A percentile compares a stretch with the other conserved stretches of the same genome.
Evolutionary conservation across 1,140 invertebrate genomes (phyloP).

Genomic region (Trachymyrmex cornetzi): DNA sequence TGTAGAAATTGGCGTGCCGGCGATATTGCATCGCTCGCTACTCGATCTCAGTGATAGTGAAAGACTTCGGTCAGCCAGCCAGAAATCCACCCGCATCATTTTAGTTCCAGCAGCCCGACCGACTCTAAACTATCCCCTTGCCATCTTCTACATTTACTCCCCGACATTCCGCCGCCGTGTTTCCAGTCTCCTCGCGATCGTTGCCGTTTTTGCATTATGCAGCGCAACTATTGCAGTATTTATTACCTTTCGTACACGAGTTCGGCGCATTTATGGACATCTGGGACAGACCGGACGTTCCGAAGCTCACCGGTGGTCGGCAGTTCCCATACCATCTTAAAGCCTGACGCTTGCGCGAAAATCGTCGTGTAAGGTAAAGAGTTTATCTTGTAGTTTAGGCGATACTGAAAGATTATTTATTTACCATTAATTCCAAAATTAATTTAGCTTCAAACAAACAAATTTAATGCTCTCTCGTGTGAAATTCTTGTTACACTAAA

Average conservation of each 20-base stretch:
- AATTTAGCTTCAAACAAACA: neutral
- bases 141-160: neutral
- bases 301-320: slow-evolving; percentile 72
- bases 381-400: slow-evolving; percentile 84
- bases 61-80: slow-evolving; percentile 41
- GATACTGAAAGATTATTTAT: slow-evolving; percentile 77
- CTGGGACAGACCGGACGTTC: slow-evolving; percentile 71
- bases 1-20: neutral
- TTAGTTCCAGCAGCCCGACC: neutral
- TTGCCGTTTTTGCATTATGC: slow-evolving; percentile 74
- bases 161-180: neutral
- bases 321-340: slow-evolving; percentile 84
- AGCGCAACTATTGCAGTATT: slow-evolving; percentile 79
- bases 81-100: slow-evolving; percentile 47
- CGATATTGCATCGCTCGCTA: slow-evolving; percentile 50
- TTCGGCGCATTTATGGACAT: slow-evolving; percentile 78
- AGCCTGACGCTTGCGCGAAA: slow-evolving; percentile 83
- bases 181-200: neutral
- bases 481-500: neutral
- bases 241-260: slow-evolving; percentile 84
- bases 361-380: slow-evolving; percentile 78
- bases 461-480: neutral
- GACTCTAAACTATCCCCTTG: neutral
- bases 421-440: neutral
- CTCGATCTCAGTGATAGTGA: slow-evolving; percentile 32